Evolutionary conservation across 2,888 invertebrate genomes (phyloP).

Genomic region (Drosophila neonasuta): DNA sequence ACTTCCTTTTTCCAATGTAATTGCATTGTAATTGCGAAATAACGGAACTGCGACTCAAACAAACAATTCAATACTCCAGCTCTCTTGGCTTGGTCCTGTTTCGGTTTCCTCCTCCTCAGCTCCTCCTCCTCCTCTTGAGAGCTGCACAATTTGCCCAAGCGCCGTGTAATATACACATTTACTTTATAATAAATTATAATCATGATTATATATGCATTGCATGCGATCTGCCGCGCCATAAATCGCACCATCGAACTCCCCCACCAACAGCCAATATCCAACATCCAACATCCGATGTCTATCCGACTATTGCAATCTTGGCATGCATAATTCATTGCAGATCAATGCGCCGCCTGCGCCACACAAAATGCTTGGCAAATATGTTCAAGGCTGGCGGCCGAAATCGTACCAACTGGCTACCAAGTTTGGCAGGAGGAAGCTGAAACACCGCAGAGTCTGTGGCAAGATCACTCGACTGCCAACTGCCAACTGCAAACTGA

Average conservation of each 20-base stretch:
- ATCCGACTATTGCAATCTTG: constrained; percentile 57
- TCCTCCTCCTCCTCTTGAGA: too few species aligned
- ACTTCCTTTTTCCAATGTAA: constrained; percentile 72
- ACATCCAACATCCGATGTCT: constrained; percentile 14
- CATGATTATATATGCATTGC: constrained; percentile 74
- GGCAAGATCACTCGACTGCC: constrained; percentile 21
- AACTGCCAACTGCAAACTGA: constrained; percentile 20
- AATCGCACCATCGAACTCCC: constrained; percentile 68
- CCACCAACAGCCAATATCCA: constrained; percentile 20
- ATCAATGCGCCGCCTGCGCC: constrained; percentile 64
- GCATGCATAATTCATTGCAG: constrained; percentile 75
- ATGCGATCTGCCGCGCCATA: constrained; percentile 75
- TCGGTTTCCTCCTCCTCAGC: not conserved
- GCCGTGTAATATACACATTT: constrained; percentile 74
- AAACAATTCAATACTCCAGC: constrained; percentile 21
- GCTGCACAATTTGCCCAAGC: constrained; percentile 57
- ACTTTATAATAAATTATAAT: constrained; percentile 73
- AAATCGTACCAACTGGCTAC: constrained; percentile 58
- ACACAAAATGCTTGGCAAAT: constrained; percentile 71
- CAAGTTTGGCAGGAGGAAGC: constrained; percentile 48
- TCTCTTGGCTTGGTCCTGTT: not conserved
- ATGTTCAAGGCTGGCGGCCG: constrained; percentile 66
- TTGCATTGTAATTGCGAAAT: constrained; percentile 77
- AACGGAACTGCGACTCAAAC: constrained; percentile 59
- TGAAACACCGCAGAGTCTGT: constrained; percentile 1